A percentile compares a stretch with the other conserved stretches of the same genome.
Conservation (phyloP, 37 sponge, comb jelly and placozoan species). For the Eunapius fragilis region DNA sequence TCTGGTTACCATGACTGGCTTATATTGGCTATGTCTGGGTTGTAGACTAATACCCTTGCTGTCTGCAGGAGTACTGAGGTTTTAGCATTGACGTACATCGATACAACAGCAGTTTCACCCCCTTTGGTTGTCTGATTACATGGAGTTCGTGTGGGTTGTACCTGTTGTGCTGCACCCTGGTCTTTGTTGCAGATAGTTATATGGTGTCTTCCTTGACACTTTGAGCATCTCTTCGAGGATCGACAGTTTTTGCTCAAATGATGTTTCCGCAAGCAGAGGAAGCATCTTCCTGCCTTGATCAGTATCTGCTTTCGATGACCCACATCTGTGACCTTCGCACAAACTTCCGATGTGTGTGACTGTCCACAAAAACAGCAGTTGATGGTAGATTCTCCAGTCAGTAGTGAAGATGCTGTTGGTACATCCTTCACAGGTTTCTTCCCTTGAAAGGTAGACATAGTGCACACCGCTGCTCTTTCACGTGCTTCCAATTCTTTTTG, state of each 20-base stretch:
- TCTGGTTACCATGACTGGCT: neutral
- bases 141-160: neutral
- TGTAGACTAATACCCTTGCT: neutral
- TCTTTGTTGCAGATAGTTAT: conserved; percentile 6
- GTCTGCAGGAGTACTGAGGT: conserved; percentile 10
- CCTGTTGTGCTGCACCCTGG: neutral
- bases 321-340: conserved; percentile 3
- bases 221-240: neutral
- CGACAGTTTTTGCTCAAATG: neutral
- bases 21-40: conserved; percentile 1
- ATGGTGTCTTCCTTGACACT: conserved; percentile 9
- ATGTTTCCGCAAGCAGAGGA: too few species aligned
- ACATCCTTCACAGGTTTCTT: neutral
- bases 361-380: conserved; percentile 1
- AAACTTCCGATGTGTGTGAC: neutral
- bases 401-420: neutral
- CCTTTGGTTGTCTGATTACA: neutral
- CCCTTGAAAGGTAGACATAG: neutral
- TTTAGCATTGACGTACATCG: neutral
- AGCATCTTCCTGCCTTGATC: conserved; percentile 4
- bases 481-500: conserved; percentile 4
- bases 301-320: conserved; percentile 3
- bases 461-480: neutral
- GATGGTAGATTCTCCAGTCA: neutral
- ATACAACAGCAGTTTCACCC: neutral